Evolutionary conservation across 2,113 vertebrate species (phyloP).

Genomic region (Ictalurus furcatus): DNA sequence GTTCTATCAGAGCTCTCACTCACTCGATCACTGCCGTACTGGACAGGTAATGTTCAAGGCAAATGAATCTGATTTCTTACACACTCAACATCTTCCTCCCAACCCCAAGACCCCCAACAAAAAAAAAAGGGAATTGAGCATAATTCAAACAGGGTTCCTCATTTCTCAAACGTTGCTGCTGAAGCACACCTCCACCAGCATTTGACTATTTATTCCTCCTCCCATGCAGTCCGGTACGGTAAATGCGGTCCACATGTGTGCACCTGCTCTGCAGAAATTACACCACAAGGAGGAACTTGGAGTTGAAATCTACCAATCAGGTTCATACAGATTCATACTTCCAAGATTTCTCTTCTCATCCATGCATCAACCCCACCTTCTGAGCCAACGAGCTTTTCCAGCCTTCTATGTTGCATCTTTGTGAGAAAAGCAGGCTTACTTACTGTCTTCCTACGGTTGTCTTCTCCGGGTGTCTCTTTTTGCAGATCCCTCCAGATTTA

Average conservation of each 20-base stretch:
- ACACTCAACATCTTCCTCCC: background rate
- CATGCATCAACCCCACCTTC: constrained; percentile 7
- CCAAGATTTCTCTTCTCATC: background rate
- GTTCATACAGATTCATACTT: constrained; percentile 20
- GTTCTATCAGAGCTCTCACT: constrained; percentile 13
- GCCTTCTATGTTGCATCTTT: background rate
- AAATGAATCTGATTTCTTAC: background rate
- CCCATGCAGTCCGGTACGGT: background rate
- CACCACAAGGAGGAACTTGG: constrained; percentile 39
- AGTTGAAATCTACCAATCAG: constrained; percentile 27
- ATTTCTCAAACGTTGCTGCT: background rate
- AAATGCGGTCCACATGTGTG: background rate
- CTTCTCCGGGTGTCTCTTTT: constrained; percentile 62
- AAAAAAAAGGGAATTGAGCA: too few species aligned
- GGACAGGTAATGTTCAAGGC: background rate
- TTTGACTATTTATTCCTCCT: background rate
- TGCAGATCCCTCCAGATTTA: constrained; percentile 66
- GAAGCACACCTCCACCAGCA: background rate
- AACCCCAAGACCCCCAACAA: too few species aligned
- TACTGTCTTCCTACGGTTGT: constrained; percentile 68
- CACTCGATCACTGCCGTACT: background rate
- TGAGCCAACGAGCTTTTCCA: background rate
- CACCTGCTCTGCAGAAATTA: constrained; percentile 17
- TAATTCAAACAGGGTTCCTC: background rate
- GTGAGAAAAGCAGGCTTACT: constrained; percentile 58